phyloP scores from a whole-genome alignment of 2,113 vertebrate species.

The Megalops atlanticus region DNA sequence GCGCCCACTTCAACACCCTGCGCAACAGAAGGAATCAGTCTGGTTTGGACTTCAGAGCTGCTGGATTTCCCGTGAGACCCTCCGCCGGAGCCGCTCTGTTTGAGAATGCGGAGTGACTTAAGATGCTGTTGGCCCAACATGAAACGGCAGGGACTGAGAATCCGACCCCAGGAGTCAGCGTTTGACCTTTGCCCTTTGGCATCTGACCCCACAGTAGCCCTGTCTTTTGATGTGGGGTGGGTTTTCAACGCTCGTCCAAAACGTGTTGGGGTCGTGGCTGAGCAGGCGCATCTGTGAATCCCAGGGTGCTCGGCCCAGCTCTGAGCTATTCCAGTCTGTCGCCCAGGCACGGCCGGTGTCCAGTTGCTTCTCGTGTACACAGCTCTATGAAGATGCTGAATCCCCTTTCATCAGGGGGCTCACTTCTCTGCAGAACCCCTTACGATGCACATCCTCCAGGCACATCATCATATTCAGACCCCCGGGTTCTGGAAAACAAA shows the following conservation, averaged over 20 bases:
- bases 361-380: neutral
- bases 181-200: neutral
- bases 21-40: neutral
- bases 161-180: neutral
- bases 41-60: neutral
- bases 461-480: neutral
- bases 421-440: neutral
- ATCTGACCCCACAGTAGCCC: neutral
- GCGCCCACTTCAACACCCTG: neutral
- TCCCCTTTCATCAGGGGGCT: neutral
- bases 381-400: neutral
- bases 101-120: slow-evolving; percentile 17
- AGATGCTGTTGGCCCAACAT: neutral
- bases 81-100: neutral
- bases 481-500: neutral
- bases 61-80: neutral
- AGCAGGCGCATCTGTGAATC: neutral
- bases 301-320: neutral
- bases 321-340: neutral
- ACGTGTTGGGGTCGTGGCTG: neutral
- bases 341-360: neutral
- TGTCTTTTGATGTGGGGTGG: neutral
- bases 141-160: neutral
- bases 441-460: neutral
- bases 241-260: neutral